These are phyloP conservation scores for Cistogaster globosa DNA, from an alignment of 2,888 invertebrate genomes.

Conservation along the genomic window DNA sequence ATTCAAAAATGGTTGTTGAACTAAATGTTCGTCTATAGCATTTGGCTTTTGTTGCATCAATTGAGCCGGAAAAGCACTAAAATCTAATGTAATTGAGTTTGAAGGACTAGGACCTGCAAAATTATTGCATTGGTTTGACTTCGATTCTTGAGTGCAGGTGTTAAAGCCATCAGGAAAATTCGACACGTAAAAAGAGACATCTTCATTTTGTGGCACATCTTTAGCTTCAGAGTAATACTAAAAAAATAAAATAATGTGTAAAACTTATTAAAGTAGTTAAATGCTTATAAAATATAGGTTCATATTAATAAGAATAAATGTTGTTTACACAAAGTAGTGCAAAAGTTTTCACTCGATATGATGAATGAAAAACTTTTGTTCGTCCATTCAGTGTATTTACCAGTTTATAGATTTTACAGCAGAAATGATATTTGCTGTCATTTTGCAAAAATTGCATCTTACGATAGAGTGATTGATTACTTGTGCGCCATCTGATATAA, in stretches of 20 bases:
- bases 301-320: no score
- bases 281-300: no score
- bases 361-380: no score
- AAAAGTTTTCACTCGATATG: no score
- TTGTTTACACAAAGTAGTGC: no score
- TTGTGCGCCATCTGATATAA: no score
- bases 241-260: conserved; percentile 9
- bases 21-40: conserved; percentile 76
- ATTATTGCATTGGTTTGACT: conserved; percentile 24
- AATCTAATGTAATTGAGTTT: conserved; percentile 42
- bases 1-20: conserved; percentile 67
- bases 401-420: no score
- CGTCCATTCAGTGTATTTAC: no score
- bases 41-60: conserved; percentile 72
- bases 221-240: conserved; percentile 76
- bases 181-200: conserved; percentile 74
- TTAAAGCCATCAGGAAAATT: conserved; percentile 34
- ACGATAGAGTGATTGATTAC: no score
- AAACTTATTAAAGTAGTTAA: no score
- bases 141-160: conserved; percentile 10
- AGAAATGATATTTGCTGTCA: no score
- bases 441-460: no score
- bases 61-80: conserved; percentile 46
- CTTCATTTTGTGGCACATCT: conserved; percentile 74
- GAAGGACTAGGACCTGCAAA: conserved; percentile 2